phyloP scores from a whole-genome alignment of 2,113 vertebrate species.

The Lophochroa leadbeateri region DNA sequence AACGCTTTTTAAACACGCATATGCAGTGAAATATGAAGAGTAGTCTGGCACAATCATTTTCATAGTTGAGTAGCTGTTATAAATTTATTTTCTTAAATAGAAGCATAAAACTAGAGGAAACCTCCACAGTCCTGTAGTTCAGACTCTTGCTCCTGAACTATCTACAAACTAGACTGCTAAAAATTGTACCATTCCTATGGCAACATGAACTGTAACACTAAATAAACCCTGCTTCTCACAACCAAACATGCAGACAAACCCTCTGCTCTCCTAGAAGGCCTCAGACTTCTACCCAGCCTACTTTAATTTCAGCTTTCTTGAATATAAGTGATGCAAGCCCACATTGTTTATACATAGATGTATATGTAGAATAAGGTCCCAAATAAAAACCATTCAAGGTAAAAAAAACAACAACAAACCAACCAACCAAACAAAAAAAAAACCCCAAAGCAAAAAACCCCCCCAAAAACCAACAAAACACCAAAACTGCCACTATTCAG shows the following conservation, averaged over 20 bases:
- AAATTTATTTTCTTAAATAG: background rate
- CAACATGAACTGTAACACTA: fast-evolving
- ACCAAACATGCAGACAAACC: background rate
- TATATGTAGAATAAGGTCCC: background rate
- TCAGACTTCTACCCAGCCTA: background rate
- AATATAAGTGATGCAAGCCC: background rate
- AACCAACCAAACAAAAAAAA: background rate
- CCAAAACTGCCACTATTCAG: background rate
- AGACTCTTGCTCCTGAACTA: background rate
- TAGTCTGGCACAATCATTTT: background rate
- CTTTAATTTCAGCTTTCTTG: background rate
- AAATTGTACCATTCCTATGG: background rate
- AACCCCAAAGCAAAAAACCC: background rate
- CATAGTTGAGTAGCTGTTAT: background rate
- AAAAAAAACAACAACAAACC: background rate
- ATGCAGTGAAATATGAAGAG: background rate
- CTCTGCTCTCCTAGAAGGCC: background rate
- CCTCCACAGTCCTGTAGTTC: background rate
- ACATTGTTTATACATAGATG: background rate
- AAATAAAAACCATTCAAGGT: background rate
- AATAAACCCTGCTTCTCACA: background rate
- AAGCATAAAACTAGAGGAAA: background rate
- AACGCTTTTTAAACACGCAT: background rate
- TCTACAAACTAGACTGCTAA: background rate
- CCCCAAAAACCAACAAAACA: background rate